These are phyloP conservation scores for Erebia aethiops DNA, from an alignment of 2,888 invertebrate genomes.

Conservation along the genomic window DNA sequence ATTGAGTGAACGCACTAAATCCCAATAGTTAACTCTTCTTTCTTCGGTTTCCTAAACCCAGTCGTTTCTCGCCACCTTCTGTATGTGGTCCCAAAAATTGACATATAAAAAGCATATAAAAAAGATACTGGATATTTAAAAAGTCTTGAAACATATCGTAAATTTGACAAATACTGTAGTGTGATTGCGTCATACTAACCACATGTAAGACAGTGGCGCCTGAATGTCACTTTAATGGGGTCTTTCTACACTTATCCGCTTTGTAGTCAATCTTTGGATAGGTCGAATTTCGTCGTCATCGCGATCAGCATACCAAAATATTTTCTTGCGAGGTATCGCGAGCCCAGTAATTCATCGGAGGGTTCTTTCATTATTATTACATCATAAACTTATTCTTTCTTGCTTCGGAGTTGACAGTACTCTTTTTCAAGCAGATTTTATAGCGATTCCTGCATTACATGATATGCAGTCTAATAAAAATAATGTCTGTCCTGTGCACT, in stretches of 20 bases:
- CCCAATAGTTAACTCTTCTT: too few relatives aligned
- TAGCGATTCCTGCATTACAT: too few relatives aligned
- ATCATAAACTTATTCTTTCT: too few relatives aligned
- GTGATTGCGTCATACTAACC: constrained; percentile 17
- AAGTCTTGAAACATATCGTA: neutral
- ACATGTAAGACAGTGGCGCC: constrained; percentile 21
- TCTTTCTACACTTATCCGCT: neutral
- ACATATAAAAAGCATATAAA: too few relatives aligned
- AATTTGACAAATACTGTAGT: constrained; percentile 6
- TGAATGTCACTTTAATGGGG: constrained; percentile 8
- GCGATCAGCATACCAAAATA: neutral
- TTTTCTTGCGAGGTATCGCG: neutral
- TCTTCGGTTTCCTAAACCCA: too few relatives aligned
- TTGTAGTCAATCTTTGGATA: neutral
- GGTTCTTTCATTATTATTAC: neutral
- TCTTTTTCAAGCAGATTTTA: too few relatives aligned
- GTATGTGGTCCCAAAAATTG: too few relatives aligned
- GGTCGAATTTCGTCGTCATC: neutral
- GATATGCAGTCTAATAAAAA: too few relatives aligned
- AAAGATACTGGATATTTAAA: neutral
- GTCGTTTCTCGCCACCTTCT: too few relatives aligned
- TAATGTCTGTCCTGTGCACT: too few relatives aligned
- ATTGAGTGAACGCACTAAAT: too few relatives aligned
- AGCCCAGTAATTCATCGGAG: neutral
- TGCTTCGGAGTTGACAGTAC: too few relatives aligned